Conservation (phyloP, 2,797 vertebrate species). For the Etheostoma nigrum region DNA sequence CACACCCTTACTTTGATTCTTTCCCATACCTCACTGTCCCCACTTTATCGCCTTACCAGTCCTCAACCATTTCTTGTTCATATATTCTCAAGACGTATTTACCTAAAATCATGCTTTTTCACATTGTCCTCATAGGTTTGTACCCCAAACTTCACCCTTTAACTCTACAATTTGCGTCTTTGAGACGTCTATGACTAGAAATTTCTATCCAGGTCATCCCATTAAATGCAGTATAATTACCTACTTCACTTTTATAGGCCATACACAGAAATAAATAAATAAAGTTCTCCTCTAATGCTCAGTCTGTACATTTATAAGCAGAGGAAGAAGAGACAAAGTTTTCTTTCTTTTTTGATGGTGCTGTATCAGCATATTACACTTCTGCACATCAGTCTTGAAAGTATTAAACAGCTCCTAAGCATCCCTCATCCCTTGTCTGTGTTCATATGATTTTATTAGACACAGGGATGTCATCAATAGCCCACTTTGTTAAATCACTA, state of each 20-base stretch:
- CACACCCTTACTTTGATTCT: constrained; percentile 35
- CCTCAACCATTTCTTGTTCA: constrained; percentile 8
- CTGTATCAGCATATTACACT: constrained; percentile 15
- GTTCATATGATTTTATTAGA: constrained; percentile 70
- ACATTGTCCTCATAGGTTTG: not conserved
- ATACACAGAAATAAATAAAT: constrained; percentile 3
- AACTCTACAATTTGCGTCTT: not conserved
- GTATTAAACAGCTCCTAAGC: constrained; percentile 33
- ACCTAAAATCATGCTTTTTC: constrained; percentile 7
- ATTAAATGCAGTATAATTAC: not conserved
- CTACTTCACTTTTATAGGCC: not conserved
- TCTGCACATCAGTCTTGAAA: constrained; percentile 1
- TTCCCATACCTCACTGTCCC: not conserved
- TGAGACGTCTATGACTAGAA: not conserved
- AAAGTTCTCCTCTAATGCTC: not conserved
- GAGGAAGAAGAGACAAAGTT: not conserved
- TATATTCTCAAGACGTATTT: not conserved
- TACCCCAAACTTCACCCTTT: not conserved
- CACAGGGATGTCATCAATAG: constrained; percentile 74
- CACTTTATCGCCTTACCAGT: constrained; percentile 3
- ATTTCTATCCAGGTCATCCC: not conserved
- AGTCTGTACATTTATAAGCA: not conserved
- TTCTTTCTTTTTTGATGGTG: not conserved
- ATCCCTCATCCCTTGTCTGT: constrained; percentile 49
- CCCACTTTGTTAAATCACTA: constrained; percentile 82